Evolutionary conservation across 2,797 vertebrate genomes (phyloP).

Genomic region (Fundulus diaphanus): DNA sequence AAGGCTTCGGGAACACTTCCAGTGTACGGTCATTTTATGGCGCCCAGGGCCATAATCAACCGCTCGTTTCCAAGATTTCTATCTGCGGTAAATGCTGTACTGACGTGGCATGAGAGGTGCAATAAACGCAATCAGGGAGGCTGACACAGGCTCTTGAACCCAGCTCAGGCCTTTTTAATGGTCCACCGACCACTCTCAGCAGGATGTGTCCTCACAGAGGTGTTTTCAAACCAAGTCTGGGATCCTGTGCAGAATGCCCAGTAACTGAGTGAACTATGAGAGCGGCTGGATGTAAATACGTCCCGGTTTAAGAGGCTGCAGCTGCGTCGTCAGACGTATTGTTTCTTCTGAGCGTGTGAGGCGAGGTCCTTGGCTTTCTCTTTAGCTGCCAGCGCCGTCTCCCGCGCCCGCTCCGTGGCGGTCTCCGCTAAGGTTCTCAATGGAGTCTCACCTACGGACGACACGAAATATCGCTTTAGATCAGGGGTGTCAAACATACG

Average conservation of each 20-base stretch:
- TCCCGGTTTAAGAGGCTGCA: conserved; percentile 33
- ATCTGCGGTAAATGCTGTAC: conserved; percentile 33
- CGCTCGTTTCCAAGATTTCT: conserved; percentile 17
- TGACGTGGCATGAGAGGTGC: conserved; percentile 31
- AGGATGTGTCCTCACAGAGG: conserved; percentile 56
- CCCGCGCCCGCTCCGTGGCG: conserved; percentile 92
- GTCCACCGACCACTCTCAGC: conserved; percentile 55
- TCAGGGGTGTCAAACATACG: no score
- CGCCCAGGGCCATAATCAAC: conserved; percentile 16
- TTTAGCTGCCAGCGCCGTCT: conserved; percentile 93
- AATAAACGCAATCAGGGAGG: conserved; percentile 28
- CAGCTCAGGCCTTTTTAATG: conserved; percentile 58
- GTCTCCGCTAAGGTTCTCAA: conserved; percentile 91
- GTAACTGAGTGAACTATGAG: conserved; percentile 5
- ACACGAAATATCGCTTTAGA: background rate
- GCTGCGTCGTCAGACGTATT: conserved; percentile 83
- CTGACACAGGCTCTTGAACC: conserved; percentile 55
- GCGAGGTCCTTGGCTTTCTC: conserved; percentile 97
- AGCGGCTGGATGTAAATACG: conserved; percentile 28
- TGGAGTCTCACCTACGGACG: conserved; percentile 88
- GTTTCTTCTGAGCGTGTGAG: conserved; percentile 93
- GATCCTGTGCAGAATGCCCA: conserved; percentile 25
- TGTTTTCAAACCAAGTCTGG: conserved; percentile 21
- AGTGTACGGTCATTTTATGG: conserved; percentile 35
- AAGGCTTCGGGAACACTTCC: conserved; percentile 36